These are phyloP conservation scores for Andrena minutula DNA, from an alignment of 2,888 invertebrate genomes.

Conservation along the genomic window DNA sequence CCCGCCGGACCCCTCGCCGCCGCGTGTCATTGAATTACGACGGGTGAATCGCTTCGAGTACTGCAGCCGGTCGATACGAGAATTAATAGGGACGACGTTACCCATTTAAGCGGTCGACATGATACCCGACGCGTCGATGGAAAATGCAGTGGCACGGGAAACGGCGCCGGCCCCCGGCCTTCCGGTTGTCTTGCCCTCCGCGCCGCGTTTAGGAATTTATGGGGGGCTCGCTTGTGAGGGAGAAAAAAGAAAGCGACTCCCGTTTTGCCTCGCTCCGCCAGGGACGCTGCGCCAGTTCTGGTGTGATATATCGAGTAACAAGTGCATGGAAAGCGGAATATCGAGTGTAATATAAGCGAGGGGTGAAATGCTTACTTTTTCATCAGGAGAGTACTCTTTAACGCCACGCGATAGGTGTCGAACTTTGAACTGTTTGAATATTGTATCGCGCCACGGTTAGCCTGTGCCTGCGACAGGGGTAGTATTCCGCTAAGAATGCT, in stretches of 20 bases:
- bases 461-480: neutral
- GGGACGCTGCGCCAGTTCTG: neutral
- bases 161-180: neutral
- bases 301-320: neutral
- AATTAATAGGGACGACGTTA: slow-evolving; percentile 72
- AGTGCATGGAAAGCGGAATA: no score
- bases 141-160: slow-evolving; percentile 49
- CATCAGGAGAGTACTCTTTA: no score
- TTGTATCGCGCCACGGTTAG: neutral
- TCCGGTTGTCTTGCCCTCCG: slow-evolving; percentile 21
- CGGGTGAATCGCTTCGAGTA: slow-evolving; percentile 73
- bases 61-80: slow-evolving; percentile 72
- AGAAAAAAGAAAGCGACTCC: neutral
- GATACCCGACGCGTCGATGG: slow-evolving; percentile 66
- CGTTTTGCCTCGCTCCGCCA: neutral
- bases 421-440: no score
- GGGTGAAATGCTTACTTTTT: no score
- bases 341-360: no score
- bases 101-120: slow-evolving; percentile 72
- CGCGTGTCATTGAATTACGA: slow-evolving; percentile 74
- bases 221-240: neutral
- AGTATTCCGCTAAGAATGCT: neutral
- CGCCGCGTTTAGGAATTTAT: slow-evolving; percentile 12
- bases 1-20: slow-evolving; percentile 52
- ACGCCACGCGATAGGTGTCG: no score